A percentile compares a stretch with the other conserved stretches of the same genome.
Conservation (phyloP, 2,888 invertebrate species). For the Drosophila atripex region DNA sequence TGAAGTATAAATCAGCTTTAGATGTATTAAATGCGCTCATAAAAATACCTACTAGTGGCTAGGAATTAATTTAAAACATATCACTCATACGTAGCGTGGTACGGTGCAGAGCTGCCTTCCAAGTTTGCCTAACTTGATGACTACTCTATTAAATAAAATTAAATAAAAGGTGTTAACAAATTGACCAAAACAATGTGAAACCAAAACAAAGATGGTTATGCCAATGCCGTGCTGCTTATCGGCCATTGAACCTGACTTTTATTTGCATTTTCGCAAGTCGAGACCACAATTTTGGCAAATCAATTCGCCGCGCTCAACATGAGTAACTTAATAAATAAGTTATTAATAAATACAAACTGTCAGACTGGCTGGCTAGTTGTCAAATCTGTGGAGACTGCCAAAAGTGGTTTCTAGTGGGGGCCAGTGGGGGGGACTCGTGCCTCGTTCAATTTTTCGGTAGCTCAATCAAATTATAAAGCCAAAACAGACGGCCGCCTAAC, state of each 20-base stretch:
- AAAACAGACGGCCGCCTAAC: conserved; percentile 20
- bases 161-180: conserved; percentile 28
- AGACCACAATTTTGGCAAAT: conserved; percentile 50
- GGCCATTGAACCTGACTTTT: conserved; percentile 43
- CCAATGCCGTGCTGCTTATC: conserved; percentile 47
- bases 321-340: conserved; percentile 63
- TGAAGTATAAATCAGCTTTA: not conserved
- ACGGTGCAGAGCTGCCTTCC: not conserved
- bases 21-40: not conserved
- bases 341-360: conserved; percentile 58
- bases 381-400: conserved; percentile 11
- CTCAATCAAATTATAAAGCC: conserved; percentile 52
- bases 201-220: conserved; percentile 4
- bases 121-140: conserved; percentile 3
- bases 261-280: conserved; percentile 52
- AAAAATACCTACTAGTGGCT: not conserved
- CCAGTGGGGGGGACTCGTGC: conserved; percentile 24
- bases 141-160: conserved; percentile 36
- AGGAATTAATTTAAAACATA: not conserved
- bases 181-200: conserved; percentile 15
- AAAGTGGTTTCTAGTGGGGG: conserved; percentile 10
- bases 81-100: conserved; percentile 15
- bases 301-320: conserved; percentile 63
- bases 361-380: conserved; percentile 48
- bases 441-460: conserved; percentile 53